These are phyloP conservation scores for Tuberolachnus salignus DNA, from an alignment of 2,888 invertebrate genomes.

Conservation along the genomic window DNA sequence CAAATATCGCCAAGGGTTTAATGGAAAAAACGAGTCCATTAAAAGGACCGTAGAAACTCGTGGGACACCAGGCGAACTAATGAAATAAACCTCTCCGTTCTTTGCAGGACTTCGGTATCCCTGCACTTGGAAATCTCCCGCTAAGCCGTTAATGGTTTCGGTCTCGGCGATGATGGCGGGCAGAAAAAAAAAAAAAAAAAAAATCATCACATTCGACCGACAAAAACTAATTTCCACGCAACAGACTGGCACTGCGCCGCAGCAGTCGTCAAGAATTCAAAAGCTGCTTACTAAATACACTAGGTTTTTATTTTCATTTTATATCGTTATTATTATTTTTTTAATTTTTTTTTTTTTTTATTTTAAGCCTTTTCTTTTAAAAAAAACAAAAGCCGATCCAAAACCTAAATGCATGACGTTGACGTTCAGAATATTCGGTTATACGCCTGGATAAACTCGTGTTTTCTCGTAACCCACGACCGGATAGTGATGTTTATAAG, in stretches of 20 bases:
- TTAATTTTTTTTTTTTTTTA: no score
- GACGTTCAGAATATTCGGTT: neutral
- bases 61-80: slow-evolving; percentile 47
- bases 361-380: slow-evolving; percentile 40
- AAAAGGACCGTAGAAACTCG: slow-evolving; percentile 38
- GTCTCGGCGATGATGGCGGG: slow-evolving; percentile 20
- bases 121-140: slow-evolving; percentile 36
- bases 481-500: neutral
- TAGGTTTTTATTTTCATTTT: slow-evolving; percentile 7
- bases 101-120: slow-evolving; percentile 28
- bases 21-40: slow-evolving; percentile 49
- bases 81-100: slow-evolving; percentile 46
- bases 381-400: slow-evolving; percentile 40
- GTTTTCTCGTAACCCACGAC: neutral
- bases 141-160: slow-evolving; percentile 56
- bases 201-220: slow-evolving; percentile 34
- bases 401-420: neutral
- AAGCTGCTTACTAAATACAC: slow-evolving; percentile 27
- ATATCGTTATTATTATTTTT: no score
- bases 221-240: slow-evolving; percentile 50
- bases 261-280: slow-evolving; percentile 24
- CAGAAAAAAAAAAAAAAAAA: slow-evolving; percentile 34
- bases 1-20: slow-evolving; percentile 28
- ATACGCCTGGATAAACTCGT: neutral
- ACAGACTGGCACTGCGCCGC: neutral